These are phyloP conservation scores for Dermatemys mawii DNA, from an alignment of 2,113 vertebrate genomes.

Conservation along the genomic window DNA sequence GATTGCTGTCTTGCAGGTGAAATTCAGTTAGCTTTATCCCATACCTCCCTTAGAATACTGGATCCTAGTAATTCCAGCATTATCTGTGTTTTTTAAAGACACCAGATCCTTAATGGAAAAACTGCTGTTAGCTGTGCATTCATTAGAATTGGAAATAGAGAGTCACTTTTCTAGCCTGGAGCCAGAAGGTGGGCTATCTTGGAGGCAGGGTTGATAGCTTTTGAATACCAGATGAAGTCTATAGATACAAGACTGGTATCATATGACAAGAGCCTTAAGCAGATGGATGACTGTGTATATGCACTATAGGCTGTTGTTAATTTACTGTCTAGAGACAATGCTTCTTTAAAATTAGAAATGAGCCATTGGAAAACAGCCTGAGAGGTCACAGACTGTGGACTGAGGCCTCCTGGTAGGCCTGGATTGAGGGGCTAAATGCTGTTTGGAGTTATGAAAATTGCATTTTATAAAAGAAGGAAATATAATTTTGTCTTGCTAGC, in stretches of 20 bases:
- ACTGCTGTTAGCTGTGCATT: constrained; percentile 51
- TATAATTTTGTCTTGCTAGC: constrained; percentile 43
- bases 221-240: constrained; percentile 77
- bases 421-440: constrained; percentile 15
- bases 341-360: constrained; percentile 77
- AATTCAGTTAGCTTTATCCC: constrained; percentile 4
- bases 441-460: constrained; percentile 59
- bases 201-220: constrained; percentile 74
- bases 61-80: constrained; percentile 37
- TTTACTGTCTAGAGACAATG: constrained; percentile 79
- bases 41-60: constrained; percentile 36
- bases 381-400: constrained; percentile 57
- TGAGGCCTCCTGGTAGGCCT: constrained; percentile 49
- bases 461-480: constrained; percentile 43
- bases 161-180: constrained; percentile 64
- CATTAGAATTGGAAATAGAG: constrained; percentile 77
- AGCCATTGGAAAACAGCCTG: constrained; percentile 70
- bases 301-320: constrained; percentile 75
- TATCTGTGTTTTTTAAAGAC: constrained; percentile 38
- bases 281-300: constrained; percentile 75
- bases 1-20: neutral
- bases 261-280: constrained; percentile 80
- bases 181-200: constrained; percentile 75
- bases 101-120: constrained; percentile 49
- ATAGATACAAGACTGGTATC: constrained; percentile 74